Evolutionary conservation across 1,140 invertebrate genomes (phyloP).

Genomic region (Rhagoletis zephyria): DNA sequence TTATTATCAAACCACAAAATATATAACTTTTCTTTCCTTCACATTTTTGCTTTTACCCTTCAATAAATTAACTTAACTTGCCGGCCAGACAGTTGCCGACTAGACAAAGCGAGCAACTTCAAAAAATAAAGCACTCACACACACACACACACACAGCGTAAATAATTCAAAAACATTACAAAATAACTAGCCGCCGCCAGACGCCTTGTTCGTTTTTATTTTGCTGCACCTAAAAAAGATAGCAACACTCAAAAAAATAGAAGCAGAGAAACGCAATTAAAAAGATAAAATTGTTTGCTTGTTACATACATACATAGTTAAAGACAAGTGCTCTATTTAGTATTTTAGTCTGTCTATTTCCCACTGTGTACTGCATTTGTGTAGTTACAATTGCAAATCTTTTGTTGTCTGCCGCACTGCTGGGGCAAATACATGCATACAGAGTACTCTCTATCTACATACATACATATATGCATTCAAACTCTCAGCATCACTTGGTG

Average conservation of each 20-base stretch:
- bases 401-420: background rate
- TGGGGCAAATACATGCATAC: background rate
- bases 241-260: background rate
- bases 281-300: slow-evolving; percentile 27
- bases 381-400: slow-evolving; percentile 39
- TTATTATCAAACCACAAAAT: no score
- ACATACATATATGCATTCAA: background rate
- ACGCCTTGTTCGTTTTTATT: slow-evolving; percentile 1
- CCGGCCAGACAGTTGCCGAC: background rate
- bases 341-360: background rate
- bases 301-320: background rate
- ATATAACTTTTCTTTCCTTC: background rate
- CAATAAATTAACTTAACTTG: background rate
- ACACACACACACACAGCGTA: background rate
- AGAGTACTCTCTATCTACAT: no score
- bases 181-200: background rate
- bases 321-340: slow-evolving; percentile 15
- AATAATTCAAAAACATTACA: background rate
- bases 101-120: slow-evolving; percentile 4
- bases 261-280: background rate
- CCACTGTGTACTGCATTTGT: background rate
- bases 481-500: background rate
- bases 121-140: background rate
- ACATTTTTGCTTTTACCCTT: background rate
- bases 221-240: slow-evolving; percentile 60